Conservation (phyloP, 2,888 invertebrate species). For the Eupithecia subumbrata region DNA sequence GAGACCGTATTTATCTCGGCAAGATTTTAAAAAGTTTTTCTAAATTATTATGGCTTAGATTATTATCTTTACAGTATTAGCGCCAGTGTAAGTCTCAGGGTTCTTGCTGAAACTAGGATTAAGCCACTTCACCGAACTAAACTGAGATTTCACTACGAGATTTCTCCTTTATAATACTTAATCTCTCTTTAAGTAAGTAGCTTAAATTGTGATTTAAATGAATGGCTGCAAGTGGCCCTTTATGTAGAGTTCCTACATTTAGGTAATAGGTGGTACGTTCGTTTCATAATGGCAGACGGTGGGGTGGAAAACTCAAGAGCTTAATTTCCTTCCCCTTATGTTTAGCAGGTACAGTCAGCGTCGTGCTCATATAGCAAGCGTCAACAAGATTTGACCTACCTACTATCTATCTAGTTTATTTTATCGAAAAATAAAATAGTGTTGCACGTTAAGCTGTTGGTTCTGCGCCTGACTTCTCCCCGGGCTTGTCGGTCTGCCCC, state of each 20-base stretch:
- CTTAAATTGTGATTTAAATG: neutral
- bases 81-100: neutral
- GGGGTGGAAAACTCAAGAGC: slow-evolving; percentile 1
- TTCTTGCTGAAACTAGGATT: neutral
- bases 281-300: slow-evolving; percentile 8
- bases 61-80: neutral
- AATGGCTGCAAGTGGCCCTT: neutral
- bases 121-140: neutral
- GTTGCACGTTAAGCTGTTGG: too few relatives aligned
- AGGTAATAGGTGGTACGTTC: neutral
- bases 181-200: neutral
- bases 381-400: neutral
- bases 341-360: neutral
- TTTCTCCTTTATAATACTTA: neutral
- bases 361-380: neutral
- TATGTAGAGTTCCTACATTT: neutral
- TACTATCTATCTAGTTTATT: neutral
- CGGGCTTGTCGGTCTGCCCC: neutral
- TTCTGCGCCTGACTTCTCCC: neutral
- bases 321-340: slow-evolving; percentile 10
- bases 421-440: neutral
- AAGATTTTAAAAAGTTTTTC: neutral
- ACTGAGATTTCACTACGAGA: neutral
- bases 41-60: neutral
- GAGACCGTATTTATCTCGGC: neutral